Percentiles rank a stretch among this genome's conserved stretches.
These are phyloP conservation scores for Brachylomia viminalis DNA, from an alignment of 2,888 invertebrate species.

Conservation along the genomic window DNA sequence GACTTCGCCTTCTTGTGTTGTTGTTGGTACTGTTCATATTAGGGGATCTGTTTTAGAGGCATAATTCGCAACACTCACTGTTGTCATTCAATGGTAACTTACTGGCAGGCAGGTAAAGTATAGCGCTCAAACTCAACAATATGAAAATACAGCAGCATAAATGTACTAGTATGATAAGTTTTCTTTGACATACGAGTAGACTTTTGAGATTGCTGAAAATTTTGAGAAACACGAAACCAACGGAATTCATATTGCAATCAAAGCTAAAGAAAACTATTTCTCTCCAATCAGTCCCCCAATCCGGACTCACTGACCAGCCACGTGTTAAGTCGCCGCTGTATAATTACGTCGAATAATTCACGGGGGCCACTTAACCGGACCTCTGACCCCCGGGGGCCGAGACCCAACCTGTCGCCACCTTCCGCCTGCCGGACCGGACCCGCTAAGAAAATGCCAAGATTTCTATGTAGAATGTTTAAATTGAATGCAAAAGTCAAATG, in stretches of 20 bases:
- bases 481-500: slow-evolving; percentile 32
- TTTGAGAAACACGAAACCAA: background rate
- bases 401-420: slow-evolving; percentile 78
- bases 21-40: slow-evolving; percentile 72
- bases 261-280: background rate
- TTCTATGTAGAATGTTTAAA: slow-evolving; percentile 34
- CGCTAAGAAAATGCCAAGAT: slow-evolving; percentile 49
- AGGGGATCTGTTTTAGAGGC: slow-evolving; percentile 15
- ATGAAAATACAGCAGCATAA: no score
- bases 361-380: slow-evolving; percentile 73
- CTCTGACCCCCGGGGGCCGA: slow-evolving; percentile 59
- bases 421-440: slow-evolving; percentile 50
- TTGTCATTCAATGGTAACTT: background rate
- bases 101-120: no score
- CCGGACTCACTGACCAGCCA: slow-evolving; percentile 73
- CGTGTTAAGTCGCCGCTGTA: slow-evolving; percentile 86
- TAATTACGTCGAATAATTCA: slow-evolving; percentile 85
- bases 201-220: background rate
- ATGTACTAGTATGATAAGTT: no score
- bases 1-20: slow-evolving; percentile 83
- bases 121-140: no score
- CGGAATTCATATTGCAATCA: background rate
- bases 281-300: slow-evolving; percentile 59
- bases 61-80: background rate
- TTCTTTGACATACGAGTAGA: no score